Percentiles rank a stretch among this genome's conserved stretches.
Evolutionary conservation across 2,888 invertebrate species (phyloP).

Genomic region (Eulithis prunata): DNA sequence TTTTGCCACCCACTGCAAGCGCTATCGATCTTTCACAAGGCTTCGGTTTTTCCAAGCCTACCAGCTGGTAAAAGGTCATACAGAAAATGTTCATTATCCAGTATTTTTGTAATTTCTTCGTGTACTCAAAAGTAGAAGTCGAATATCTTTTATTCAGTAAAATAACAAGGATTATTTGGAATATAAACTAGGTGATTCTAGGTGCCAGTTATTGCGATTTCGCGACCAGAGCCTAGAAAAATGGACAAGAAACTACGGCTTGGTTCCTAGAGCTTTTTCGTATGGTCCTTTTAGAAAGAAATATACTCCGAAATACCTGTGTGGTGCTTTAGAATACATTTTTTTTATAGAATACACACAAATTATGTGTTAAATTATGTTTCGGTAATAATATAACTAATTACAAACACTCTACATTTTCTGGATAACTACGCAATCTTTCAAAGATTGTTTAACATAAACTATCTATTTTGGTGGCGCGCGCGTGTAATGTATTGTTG

Average conservation of each 20-base stretch:
- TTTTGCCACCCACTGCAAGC: slow-evolving; percentile 25
- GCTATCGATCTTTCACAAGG: slow-evolving; percentile 24
- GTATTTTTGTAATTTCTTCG: not conserved
- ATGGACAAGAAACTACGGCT: too few species aligned
- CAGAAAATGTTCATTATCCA: not conserved
- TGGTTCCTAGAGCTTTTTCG: too few species aligned
- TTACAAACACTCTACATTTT: slow-evolving; percentile 3
- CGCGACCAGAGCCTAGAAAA: too few species aligned
- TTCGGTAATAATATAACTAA: slow-evolving; percentile 1
- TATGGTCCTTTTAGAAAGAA: too few species aligned
- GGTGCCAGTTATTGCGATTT: too few species aligned
- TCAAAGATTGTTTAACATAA: slow-evolving; percentile 23
- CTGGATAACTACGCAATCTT: not conserved
- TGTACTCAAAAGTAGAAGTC: too few species aligned
- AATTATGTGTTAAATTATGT: not conserved
- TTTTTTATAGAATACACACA: too few species aligned
- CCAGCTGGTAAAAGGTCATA: slow-evolving; percentile 3
- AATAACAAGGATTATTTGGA: too few species aligned
- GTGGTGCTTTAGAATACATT: too few species aligned
- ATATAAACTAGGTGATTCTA: too few species aligned
- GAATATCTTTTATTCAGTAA: too few species aligned
- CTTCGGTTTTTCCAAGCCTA: slow-evolving; percentile 17
- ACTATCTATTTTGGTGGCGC: slow-evolving; percentile 31
- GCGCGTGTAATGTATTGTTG: slow-evolving; percentile 16
- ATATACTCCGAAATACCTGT: too few species aligned